phyloP scores from a whole-genome alignment of 2,113 vertebrate genomes.

The Saguinus midas region DNA sequence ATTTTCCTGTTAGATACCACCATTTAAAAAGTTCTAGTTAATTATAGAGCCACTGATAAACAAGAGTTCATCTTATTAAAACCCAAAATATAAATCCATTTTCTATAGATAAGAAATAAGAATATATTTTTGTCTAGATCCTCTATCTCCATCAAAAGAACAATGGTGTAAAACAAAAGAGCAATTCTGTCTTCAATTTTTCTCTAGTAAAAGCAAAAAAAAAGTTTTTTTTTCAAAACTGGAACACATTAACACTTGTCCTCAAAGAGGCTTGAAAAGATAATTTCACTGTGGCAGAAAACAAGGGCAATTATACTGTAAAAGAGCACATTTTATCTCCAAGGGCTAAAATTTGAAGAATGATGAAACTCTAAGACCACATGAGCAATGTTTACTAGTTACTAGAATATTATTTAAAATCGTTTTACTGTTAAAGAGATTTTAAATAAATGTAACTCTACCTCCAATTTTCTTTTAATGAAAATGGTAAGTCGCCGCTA shows the following conservation, averaged over 20 bases:
- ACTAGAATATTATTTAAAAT: not conserved
- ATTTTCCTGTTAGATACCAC: not conserved
- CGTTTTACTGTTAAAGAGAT: conserved; percentile 7
- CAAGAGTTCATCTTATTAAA: not conserved
- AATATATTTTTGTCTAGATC: not conserved
- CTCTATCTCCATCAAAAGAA: not conserved
- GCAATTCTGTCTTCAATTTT: conserved; percentile 18
- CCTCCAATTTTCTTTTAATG: conserved; percentile 47
- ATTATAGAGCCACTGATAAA: not conserved
- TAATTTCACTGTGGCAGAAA: not conserved
- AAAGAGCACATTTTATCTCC: not conserved
- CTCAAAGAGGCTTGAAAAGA: conserved; percentile 1
- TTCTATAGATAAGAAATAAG: not conserved
- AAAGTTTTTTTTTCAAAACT: not conserved
- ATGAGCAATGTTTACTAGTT: not conserved
- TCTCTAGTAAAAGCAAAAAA: conserved; percentile 16
- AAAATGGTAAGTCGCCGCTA: not conserved
- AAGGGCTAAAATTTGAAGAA: not conserved
- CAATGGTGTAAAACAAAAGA: not conserved
- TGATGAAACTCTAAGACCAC: not conserved
- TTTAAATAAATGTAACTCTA: conserved; percentile 30
- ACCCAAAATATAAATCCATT: not conserved
- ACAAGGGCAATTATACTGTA: not conserved
- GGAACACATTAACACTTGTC: not conserved
- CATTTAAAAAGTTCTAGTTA: conserved; percentile 30